Evolutionary conservation across 2,888 invertebrate species (phyloP).

Genomic region (Pollenia angustigena): DNA sequence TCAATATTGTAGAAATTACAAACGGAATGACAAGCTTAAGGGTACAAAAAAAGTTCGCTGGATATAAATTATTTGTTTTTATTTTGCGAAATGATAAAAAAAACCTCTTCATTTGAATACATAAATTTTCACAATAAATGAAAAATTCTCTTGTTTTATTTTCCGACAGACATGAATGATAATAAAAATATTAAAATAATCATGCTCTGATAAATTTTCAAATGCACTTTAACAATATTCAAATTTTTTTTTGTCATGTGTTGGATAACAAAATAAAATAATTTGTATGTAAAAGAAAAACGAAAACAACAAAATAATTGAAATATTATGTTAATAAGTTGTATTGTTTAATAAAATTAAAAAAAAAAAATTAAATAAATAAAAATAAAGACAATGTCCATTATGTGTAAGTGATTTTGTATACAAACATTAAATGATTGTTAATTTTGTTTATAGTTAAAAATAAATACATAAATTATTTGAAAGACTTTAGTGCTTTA

Average conservation of each 20-base stretch:
- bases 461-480: background rate
- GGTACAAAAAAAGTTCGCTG: no score
- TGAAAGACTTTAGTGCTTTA: background rate
- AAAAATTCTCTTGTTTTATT: background rate
- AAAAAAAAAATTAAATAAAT: background rate
- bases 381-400: background rate
- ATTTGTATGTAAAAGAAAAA: background rate
- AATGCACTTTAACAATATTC: constrained; percentile 1
- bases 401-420: background rate
- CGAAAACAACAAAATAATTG: constrained; percentile 33
- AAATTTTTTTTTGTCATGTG: background rate
- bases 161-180: background rate
- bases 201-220: constrained; percentile 59
- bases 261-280: constrained; percentile 13
- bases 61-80: no score
- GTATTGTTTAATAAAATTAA: background rate
- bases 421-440: background rate
- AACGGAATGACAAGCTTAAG: no score
- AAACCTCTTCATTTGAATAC: background rate
- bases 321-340: constrained; percentile 52
- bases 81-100: no score
- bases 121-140: no score
- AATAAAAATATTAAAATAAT: constrained; percentile 45
- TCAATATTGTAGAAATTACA: no score
- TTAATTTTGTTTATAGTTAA: background rate